A percentile compares a stretch with the other conserved stretches of the same genome.
phyloP scores from a whole-genome alignment of 2,113 vertebrate genomes.

The Terrapene triunguis region DNA sequence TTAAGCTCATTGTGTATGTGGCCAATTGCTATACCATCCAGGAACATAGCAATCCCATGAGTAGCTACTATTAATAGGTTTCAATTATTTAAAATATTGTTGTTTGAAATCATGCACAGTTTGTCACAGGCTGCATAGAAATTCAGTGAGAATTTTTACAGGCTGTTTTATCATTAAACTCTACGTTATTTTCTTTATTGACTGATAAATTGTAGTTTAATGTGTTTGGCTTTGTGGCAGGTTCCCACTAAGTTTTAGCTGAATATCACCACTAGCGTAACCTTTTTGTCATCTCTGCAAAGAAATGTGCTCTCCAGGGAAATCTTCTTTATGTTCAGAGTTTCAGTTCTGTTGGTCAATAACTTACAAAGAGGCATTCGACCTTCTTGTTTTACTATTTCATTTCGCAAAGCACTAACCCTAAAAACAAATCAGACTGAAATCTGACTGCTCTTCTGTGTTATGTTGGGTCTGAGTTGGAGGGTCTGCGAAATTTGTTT shows the following conservation, averaged over 20 bases:
- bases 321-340: conserved; percentile 64
- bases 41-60: neutral
- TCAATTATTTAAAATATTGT: neutral
- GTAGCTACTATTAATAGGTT: neutral
- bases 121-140: neutral
- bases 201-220: conserved; percentile 24
- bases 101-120: rapidly evolving
- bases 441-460: neutral
- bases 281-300: conserved; percentile 60
- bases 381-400: conserved; percentile 46
- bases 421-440: conserved; percentile 50
- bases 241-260: conserved; percentile 49
- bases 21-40: neutral
- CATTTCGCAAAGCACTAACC: conserved; percentile 49
- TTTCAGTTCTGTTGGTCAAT: conserved; percentile 61
- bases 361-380: conserved; percentile 44
- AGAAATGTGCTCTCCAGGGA: conserved; percentile 61
- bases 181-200: conserved; percentile 24
- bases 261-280: conserved; percentile 4
- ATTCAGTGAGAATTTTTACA: neutral
- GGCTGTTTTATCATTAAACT: neutral
- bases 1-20: rapidly evolving
- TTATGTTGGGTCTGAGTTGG: neutral
- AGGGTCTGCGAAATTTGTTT: neutral
- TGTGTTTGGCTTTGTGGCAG: conserved; percentile 35